phyloP scores from a whole-genome alignment of 2,797 vertebrate genomes.

The Carcharodon carcharias region DNA sequence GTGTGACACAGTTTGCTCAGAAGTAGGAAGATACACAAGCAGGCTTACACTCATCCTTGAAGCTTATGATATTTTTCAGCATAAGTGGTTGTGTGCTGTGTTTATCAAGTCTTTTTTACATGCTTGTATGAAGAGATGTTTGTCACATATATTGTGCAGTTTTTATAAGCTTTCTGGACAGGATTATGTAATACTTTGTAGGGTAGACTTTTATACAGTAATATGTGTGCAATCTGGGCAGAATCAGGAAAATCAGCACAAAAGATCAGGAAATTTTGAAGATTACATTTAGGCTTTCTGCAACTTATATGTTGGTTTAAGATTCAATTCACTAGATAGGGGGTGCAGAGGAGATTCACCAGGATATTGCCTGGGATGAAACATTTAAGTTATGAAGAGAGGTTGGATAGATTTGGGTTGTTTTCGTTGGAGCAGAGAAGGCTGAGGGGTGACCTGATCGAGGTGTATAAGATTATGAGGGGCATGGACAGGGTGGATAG shows the following conservation, averaged over 20 bases:
- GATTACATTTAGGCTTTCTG: background rate
- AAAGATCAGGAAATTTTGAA: background rate
- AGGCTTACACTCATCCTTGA: background rate
- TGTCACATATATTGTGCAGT: background rate
- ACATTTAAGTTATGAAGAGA: no score
- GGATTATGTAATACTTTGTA: background rate
- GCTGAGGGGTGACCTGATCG: no score
- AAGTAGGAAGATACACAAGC: background rate
- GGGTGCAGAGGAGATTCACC: no score
- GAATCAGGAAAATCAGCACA: background rate
- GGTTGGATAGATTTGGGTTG: no score
- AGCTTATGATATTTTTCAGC: background rate
- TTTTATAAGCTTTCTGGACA: background rate
- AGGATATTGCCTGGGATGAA: no score
- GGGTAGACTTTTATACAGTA: background rate
- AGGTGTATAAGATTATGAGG: no score
- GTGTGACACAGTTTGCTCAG: background rate
- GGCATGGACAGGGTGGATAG: no score
- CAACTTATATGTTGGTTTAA: background rate
- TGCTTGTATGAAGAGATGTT: background rate
- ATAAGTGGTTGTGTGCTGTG: background rate
- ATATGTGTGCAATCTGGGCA: background rate
- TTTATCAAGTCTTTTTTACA: background rate
- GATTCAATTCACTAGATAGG: background rate
- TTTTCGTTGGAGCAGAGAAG: no score